phyloP scores from a whole-genome alignment of 2,888 invertebrate genomes.

The Acronicta leporina region DNA sequence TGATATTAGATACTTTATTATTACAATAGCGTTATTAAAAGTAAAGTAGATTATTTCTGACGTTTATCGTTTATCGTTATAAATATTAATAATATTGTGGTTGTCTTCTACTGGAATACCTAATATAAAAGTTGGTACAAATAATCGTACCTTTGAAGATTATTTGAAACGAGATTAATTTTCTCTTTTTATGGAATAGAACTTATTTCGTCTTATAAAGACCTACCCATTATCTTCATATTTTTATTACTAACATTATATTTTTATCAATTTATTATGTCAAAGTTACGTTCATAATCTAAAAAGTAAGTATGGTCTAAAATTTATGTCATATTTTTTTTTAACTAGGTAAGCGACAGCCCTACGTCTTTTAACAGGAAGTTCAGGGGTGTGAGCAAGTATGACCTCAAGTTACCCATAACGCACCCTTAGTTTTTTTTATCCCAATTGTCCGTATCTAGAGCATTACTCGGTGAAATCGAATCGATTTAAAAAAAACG shows the following conservation, averaged over 20 bases:
- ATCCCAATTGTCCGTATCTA: constrained; percentile 77
- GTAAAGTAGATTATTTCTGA: constrained; percentile 28
- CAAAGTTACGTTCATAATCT: no score
- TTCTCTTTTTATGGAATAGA: background rate
- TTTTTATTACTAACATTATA: no score
- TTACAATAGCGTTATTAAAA: constrained; percentile 32
- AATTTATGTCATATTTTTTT: no score
- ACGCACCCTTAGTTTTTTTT: constrained; percentile 74
- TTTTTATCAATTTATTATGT: no score
- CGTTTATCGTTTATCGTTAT: constrained; percentile 24
- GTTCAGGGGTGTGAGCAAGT: constrained; percentile 87
- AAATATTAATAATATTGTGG: constrained; percentile 8
- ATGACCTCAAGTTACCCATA: constrained; percentile 88
- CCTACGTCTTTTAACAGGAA: constrained; percentile 79
- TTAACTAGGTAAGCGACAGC: constrained; percentile 64
- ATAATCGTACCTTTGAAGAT: constrained; percentile 7
- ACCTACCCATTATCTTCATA: no score
- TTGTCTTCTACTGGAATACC: background rate
- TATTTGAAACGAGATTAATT: background rate
- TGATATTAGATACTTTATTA: constrained; percentile 27
- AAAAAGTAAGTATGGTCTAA: no score
- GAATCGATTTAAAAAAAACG: constrained; percentile 78
- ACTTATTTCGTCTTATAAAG: no score
- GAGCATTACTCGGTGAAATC: constrained; percentile 81
- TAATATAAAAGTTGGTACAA: constrained; percentile 2